Base-by-base conservation (phyloP, 2,113 vertebrate genomes). In the Prolemur simus region DNA sequence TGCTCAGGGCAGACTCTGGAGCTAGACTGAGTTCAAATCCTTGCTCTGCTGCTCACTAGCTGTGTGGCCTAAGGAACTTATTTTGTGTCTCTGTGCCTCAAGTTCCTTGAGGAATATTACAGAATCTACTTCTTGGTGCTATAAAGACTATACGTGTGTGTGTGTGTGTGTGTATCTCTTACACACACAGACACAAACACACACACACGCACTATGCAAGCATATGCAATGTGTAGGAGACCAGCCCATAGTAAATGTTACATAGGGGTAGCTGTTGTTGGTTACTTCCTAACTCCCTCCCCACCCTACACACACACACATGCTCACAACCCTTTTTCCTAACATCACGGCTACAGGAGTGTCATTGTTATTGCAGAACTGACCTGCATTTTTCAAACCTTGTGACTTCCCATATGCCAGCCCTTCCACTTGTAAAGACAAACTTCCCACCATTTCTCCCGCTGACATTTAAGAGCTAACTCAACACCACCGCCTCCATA, bases 361-460 rank as follows among this genome's bases (percentile, higher is more conserved):
- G 47, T 94, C 82, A 60, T 37, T 34, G 29, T 74, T 82, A 87
- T 84, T 95, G 74, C 80, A 68, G 64, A 89, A 47, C 6, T 27
- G 25, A 92, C 80, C 64, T 68, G 49, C 81, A 76, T 94, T 96
- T 91, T 64, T 92, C 92, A 91, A 88, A 76, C 47, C 49, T 42
- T 37, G 52, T 47, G 10, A 68, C 63, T 83, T 95, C 90, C 12
- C 92, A 84, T 63, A 87, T 80, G 25, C 83, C 45, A 73, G 68
- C 77, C 77, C 69, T 95, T 91, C 87, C 87, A 94, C 80, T 96
- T 81, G 84, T 60, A 76, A 93, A 93, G 92, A 92, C 54, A 83
- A 96, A 87, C 80, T 76, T 87, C 74, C 76, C 76, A 89, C 92
- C 94, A 42, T 93, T 64, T 94, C 96, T 95, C 60, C 84, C 80